Conservation (phyloP, 2,113 vertebrate species). For the Abramis brama region DNA sequence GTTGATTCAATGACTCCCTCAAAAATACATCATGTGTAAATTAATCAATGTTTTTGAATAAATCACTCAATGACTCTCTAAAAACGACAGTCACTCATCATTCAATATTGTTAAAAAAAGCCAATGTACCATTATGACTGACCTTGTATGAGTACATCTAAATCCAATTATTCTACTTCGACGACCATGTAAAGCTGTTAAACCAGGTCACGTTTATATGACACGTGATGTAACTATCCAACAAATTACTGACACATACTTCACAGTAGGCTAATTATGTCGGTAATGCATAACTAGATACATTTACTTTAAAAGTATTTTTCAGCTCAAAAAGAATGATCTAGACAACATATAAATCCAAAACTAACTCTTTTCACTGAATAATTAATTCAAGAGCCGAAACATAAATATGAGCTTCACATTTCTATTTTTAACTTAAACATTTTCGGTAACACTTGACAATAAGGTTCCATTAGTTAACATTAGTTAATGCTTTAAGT, state of each 20-base stretch:
- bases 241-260: neutral
- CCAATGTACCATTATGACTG: neutral
- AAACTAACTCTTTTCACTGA: neutral
- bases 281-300: neutral
- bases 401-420: neutral
- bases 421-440: neutral
- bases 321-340: neutral
- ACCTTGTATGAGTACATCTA: neutral
- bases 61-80: neutral
- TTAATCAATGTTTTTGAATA: neutral
- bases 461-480: too few species aligned
- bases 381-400: neutral
- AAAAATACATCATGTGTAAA: neutral
- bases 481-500: too few species aligned
- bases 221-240: neutral
- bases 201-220: neutral
- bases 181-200: neutral
- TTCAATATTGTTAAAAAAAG: neutral
- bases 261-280: neutral
- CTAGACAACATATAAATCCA: neutral
- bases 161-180: neutral
- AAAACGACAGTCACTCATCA: neutral
- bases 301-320: neutral
- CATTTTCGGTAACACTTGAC: neutral
- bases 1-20: neutral